phyloP scores from a whole-genome alignment of 2,797 vertebrate genomes.

The Diplodus puntazzo region DNA sequence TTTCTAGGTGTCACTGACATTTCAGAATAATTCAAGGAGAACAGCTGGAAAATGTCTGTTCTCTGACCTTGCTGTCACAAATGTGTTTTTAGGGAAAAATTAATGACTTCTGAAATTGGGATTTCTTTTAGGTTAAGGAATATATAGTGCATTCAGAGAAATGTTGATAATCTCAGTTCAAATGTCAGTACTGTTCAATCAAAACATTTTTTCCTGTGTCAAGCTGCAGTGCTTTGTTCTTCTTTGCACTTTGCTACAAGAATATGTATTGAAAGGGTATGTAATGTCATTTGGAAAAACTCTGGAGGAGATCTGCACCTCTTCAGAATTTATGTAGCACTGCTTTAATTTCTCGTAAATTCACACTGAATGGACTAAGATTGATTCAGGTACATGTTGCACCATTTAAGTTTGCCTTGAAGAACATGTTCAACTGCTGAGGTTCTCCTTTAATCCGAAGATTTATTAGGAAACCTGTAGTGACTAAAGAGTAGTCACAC shows the following conservation, averaged over 20 bases:
- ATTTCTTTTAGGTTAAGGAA: not conserved
- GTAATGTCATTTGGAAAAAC: not conserved
- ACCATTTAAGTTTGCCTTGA: not conserved
- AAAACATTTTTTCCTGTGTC: not conserved
- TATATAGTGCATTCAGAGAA: not conserved
- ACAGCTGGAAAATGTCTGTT: constrained; percentile 12
- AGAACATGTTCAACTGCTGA: not conserved
- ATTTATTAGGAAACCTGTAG: not conserved
- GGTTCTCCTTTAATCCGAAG: not conserved
- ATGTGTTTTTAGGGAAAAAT: not conserved
- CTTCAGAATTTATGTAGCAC: not conserved
- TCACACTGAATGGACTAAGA: not conserved
- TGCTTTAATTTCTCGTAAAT: not conserved
- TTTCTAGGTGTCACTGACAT: not conserved
- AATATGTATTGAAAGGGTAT: not conserved
- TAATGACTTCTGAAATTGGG: not conserved
- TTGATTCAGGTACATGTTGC: not conserved
- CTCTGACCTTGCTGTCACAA: not conserved
- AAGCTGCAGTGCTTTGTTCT: not conserved
- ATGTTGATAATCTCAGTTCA: not conserved
- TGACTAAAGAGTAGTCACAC: not conserved
- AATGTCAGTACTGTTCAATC: not conserved
- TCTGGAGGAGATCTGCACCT: not conserved
- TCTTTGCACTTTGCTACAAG: not conserved
- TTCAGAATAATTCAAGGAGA: constrained; percentile 4